Evolutionary conservation across 2,888 invertebrate species (phyloP), one percentile per base, ranked within the genome.

Genomic region (Cantharis lateralis): DNA sequence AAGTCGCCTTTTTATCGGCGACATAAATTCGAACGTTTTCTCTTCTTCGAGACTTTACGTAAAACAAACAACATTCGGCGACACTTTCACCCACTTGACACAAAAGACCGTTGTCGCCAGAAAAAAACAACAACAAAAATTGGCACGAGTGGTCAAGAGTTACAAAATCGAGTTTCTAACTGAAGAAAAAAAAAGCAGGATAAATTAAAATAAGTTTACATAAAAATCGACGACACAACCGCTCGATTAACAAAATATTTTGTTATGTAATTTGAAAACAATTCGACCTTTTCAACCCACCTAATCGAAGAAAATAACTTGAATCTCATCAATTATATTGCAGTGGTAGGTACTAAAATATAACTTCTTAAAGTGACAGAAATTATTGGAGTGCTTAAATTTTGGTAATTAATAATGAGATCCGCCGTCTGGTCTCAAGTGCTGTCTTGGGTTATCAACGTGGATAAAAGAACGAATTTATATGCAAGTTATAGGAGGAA

Each of bases 271-370:
- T 16, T 15, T n/a, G 20, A 64, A 32, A 64, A 64, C 64, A 64
- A 64, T 66, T 66, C 24, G 64, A 66, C 64, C 64, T 66, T 66
- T 66, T 66, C 64, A 66, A 66, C 64, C 24, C 64, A 66, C 64
- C 20, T 24, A 18, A 18, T 66, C 18, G 64, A 48, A n/a, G 48
- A 48, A 48, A 48, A 48, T 48, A 48, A 48, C 48, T 48, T n/a
- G 48, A 48, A 48, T 48, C n/a, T 48, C 48, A n/a, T 48, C n/a
- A 48, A n/a, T 48, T 48, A 5, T 48, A n/a, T 48, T n/a, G n/a
- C 13, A 13, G 32, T 24, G 24, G 24, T 24, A 24, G 13, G 32
- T 32, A 32, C 4, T 13, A 32, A 32, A 24, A 24, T 24, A 24
- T 9, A 13, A 32, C 3, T 28, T 11, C 7, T 48, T 5, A 7